phyloP scores from a whole-genome alignment of 2,797 vertebrate genomes.

The Ctenochaetus hawaiiensis region DNA sequence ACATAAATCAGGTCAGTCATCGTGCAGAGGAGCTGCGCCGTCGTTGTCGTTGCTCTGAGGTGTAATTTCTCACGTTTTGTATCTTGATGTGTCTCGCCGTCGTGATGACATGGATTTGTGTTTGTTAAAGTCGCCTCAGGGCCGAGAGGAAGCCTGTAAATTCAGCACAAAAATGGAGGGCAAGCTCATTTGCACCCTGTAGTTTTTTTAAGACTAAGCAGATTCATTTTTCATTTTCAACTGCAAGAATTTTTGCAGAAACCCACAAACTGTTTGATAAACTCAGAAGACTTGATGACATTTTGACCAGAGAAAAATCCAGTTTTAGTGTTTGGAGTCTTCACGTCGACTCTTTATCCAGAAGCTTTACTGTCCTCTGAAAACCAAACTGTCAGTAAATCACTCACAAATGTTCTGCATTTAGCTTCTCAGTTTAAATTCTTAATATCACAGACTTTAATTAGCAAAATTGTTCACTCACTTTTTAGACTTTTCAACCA shows the following conservation, averaged over 20 bases:
- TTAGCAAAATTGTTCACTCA: not conserved
- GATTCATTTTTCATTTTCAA: not conserved
- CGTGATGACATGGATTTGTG: not conserved
- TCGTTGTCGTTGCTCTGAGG: not conserved
- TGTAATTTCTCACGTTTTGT: conserved; percentile 22
- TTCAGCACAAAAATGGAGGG: not conserved
- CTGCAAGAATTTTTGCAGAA: not conserved
- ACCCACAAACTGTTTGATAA: not conserved
- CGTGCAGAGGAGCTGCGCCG: conserved; percentile 1
- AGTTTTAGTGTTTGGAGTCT: not conserved
- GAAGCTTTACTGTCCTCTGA: not conserved
- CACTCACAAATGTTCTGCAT: not conserved
- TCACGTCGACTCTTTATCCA: not conserved
- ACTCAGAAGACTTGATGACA: not conserved
- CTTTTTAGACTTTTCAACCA: not conserved
- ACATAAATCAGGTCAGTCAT: conserved; percentile 37
- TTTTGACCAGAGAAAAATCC: not conserved
- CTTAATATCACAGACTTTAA: not conserved
- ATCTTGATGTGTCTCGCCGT: not conserved
- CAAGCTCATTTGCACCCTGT: not conserved
- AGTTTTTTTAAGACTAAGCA: not conserved
- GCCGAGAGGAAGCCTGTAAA: not conserved
- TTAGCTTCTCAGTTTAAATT: not conserved
- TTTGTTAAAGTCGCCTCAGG: not conserved
- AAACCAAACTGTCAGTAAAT: not conserved